Evolutionary conservation across 2,113 vertebrate species (phyloP).

Genomic region (Epinephelus fuscoguttatus): DNA sequence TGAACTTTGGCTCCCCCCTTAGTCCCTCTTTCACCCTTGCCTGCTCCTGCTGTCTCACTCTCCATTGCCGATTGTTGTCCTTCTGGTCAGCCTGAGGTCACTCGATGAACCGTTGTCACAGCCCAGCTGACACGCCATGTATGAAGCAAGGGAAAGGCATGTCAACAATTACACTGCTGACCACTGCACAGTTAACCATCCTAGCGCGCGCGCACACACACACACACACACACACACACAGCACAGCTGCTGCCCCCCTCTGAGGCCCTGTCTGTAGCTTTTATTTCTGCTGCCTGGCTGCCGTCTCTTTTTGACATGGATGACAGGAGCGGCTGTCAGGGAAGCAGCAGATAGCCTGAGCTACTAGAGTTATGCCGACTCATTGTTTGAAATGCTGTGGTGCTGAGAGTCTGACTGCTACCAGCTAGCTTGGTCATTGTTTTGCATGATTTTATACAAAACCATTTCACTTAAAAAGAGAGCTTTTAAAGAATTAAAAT

Average conservation of each 20-base stretch:
- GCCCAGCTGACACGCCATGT: slow-evolving; percentile 44
- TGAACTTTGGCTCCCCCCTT: not conserved
- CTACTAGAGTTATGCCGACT: slow-evolving; percentile 56
- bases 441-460: slow-evolving; percentile 6
- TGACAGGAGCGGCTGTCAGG: slow-evolving; percentile 31
- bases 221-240: slow-evolving; percentile 25
- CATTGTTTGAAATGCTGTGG: slow-evolving; percentile 23
- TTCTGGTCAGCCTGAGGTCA: slow-evolving; percentile 48
- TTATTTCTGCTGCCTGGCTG: slow-evolving; percentile 42
- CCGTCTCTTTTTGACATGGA: slow-evolving; percentile 33
- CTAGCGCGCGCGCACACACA: slow-evolving; percentile 10
- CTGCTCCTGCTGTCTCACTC: not conserved
- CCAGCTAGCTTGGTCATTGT: not conserved
- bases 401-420: slow-evolving; percentile 8
- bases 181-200: slow-evolving; percentile 33
- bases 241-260: slow-evolving; percentile 42
- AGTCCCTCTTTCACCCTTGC: not conserved
- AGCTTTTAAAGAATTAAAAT: not conserved
- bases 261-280: slow-evolving; percentile 48
- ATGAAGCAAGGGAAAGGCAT: slow-evolving; percentile 20
- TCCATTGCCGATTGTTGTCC: slow-evolving; percentile 4
- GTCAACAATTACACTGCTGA: slow-evolving; percentile 71
- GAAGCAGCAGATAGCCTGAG: slow-evolving; percentile 25
- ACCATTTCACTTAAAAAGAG: not conserved
- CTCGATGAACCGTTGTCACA: slow-evolving; percentile 47